Conservation (phyloP, 1,140 invertebrate species). For the Drosophila lowei region DNA sequence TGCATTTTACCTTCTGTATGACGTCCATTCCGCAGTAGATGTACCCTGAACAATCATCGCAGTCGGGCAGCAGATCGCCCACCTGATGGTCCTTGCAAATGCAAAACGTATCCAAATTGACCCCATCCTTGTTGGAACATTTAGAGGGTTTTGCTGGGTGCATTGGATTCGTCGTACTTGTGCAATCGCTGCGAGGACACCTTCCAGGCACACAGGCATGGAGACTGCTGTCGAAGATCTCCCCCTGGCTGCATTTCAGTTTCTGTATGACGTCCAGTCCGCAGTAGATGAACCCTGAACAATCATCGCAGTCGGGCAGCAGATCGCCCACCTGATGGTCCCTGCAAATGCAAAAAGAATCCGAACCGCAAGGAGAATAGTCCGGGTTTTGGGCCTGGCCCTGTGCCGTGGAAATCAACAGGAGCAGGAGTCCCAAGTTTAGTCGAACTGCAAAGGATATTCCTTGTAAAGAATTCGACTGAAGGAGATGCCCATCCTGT, state of each 20-base stretch:
- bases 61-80: constrained; percentile 41
- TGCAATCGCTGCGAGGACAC: constrained; percentile 20
- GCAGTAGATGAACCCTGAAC: constrained; percentile 48
- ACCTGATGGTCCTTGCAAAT: constrained; percentile 33
- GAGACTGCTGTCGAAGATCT: constrained; percentile 11
- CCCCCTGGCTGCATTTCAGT: constrained; percentile 17
- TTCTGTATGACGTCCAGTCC: constrained; percentile 1
- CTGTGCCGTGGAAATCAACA: neutral
- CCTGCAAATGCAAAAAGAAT: constrained; percentile 34
- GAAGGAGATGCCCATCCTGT: neutral
- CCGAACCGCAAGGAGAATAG: neutral
- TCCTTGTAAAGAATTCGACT: neutral
- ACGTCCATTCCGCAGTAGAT: constrained; percentile 25
- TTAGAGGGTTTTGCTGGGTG: too few relatives aligned
- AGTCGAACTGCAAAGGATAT: constrained; percentile 16
- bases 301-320: constrained; percentile 53
- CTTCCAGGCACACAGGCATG: constrained; percentile 29
- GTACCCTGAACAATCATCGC: constrained; percentile 51
- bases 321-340: constrained; percentile 25
- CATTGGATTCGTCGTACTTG: too few relatives aligned
- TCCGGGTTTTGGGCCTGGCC: neutral
- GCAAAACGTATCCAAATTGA: constrained; percentile 19
- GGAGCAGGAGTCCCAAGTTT: constrained; percentile 9
- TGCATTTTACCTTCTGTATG: constrained; percentile 14
- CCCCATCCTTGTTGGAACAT: too few relatives aligned